A percentile compares a stretch with the other conserved stretches of the same genome.
These are phyloP conservation scores for Spheniscus humboldti DNA, from an alignment of 2,797 vertebrate genomes.

Conservation along the genomic window DNA sequence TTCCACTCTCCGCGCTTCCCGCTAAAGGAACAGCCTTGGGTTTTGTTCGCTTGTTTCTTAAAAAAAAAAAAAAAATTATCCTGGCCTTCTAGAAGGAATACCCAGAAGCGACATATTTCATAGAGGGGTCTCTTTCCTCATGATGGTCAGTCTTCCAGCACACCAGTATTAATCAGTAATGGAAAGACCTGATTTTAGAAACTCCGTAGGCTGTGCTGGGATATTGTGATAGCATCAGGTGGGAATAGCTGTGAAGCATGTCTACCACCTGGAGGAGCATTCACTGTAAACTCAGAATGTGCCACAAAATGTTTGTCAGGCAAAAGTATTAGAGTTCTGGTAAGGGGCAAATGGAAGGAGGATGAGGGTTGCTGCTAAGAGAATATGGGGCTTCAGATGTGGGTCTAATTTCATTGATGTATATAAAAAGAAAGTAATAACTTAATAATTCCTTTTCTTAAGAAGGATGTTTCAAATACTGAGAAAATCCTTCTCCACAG, in stretches of 20 bases:
- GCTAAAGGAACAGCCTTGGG: background rate
- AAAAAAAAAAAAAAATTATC: background rate
- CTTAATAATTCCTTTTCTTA: constrained; percentile 3
- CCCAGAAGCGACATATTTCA: background rate
- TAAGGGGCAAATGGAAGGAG: background rate
- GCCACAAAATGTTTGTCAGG: background rate
- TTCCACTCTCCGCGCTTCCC: background rate
- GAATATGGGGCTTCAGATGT: background rate
- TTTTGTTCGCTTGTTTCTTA: background rate
- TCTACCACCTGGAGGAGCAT: background rate
- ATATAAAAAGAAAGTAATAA: background rate
- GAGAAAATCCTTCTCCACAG: constrained; percentile 38
- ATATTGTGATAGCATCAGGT: background rate
- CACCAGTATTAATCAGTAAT: background rate
- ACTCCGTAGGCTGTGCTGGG: background rate
- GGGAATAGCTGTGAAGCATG: background rate
- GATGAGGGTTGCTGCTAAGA: background rate
- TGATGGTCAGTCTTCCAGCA: background rate
- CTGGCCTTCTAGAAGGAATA: background rate
- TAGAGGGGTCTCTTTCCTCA: background rate
- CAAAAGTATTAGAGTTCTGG: background rate
- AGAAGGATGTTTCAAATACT: constrained; percentile 2
- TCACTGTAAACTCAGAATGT: background rate
- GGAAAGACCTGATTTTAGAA: background rate
- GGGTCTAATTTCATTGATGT: background rate